These are phyloP conservation scores for Fringilla coelebs DNA, from an alignment of 2,797 vertebrate genomes.

Conservation along the genomic window DNA sequence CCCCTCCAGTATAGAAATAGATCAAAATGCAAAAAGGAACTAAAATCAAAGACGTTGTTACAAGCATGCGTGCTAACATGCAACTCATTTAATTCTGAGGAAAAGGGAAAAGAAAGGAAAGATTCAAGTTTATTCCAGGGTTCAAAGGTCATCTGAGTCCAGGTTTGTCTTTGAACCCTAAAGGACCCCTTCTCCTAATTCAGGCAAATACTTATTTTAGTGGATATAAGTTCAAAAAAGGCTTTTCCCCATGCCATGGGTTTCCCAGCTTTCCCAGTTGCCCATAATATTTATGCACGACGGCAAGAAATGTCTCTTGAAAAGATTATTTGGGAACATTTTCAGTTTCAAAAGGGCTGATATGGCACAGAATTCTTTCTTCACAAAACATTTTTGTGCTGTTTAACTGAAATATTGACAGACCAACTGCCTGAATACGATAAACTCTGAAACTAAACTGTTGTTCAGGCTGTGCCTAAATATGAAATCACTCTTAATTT, in stretches of 20 bases:
- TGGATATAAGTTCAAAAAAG: background rate
- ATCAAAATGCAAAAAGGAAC: background rate
- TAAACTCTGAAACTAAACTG: background rate
- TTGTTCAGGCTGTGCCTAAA: background rate
- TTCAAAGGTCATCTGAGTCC: background rate
- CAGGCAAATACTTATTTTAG: background rate
- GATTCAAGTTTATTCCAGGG: background rate
- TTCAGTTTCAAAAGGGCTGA: background rate
- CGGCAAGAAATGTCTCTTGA: background rate
- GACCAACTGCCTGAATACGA: background rate
- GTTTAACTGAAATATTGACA: background rate
- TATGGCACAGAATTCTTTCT: background rate
- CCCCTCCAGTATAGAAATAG: background rate
- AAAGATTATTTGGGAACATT: background rate
- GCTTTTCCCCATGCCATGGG: background rate
- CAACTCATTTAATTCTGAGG: background rate
- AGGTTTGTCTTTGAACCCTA: background rate
- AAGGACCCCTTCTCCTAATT: background rate
- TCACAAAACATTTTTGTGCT: background rate
- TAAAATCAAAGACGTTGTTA: background rate
- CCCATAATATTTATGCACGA: background rate
- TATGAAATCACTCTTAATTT: background rate
- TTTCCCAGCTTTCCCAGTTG: background rate
- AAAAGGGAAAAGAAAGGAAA: background rate
- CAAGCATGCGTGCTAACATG: background rate